phyloP scores from a whole-genome alignment of 2,888 invertebrate species.

The Diogma glabrata region DNA sequence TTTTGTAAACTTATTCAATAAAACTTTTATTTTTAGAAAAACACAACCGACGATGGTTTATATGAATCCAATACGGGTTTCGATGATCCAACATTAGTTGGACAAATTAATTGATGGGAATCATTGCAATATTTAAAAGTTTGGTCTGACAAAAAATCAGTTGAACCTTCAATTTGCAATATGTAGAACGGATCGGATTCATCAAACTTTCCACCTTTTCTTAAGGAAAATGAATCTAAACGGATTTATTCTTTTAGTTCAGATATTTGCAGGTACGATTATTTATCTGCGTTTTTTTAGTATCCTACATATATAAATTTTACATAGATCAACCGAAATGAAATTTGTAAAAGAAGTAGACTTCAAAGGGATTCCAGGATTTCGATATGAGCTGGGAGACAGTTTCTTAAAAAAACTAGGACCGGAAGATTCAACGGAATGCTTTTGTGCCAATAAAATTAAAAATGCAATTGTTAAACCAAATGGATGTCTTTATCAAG shows the following conservation, averaged over 20 bases:
- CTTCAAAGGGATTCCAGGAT: conserved; percentile 45
- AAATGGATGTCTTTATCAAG: conserved; percentile 48
- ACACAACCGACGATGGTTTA: conserved; percentile 45
- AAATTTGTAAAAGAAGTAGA: conserved; percentile 42
- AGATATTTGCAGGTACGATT: conserved; percentile 53
- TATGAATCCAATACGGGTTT: conserved; percentile 49
- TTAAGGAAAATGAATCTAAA: conserved; percentile 38
- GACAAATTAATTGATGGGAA: conserved; percentile 40
- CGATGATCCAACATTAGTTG: conserved; percentile 38
- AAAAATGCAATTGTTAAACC: conserved; percentile 39
- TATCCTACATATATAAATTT: conserved; percentile 1
- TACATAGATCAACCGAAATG: conserved; percentile 45
- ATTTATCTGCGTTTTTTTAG: conserved; percentile 9
- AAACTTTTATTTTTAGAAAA: no score
- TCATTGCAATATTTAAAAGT: conserved; percentile 32
- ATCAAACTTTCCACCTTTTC: conserved; percentile 53
- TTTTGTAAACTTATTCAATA: no score
- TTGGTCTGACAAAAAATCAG: conserved; percentile 38
- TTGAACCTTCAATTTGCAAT: conserved; percentile 50
- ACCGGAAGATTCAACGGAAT: conserved; percentile 43
- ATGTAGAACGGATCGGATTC: conserved; percentile 58
- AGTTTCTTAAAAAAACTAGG: conserved; percentile 47
- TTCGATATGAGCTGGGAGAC: conserved; percentile 44
- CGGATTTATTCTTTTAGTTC: conserved; percentile 33
- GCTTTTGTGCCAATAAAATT: conserved; percentile 52